Evolutionary conservation across 1,140 invertebrate genomes (phyloP).

Genomic region (Drosophila virilis): DNA sequence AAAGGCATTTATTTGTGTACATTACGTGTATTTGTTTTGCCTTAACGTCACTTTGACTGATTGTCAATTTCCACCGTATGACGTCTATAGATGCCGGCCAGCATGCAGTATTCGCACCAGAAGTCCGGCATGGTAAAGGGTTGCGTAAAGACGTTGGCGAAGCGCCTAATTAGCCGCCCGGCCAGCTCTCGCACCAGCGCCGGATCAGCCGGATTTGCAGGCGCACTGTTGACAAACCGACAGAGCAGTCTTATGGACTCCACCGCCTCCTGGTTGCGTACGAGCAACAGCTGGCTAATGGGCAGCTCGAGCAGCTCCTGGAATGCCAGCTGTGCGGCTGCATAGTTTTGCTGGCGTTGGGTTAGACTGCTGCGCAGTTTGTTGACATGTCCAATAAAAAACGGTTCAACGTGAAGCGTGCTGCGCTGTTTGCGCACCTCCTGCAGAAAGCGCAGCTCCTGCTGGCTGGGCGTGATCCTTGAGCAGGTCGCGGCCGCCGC

Average conservation of each 20-base stretch:
- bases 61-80: neutral
- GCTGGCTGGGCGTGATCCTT: neutral
- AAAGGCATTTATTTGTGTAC: conserved; percentile 35
- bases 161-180: conserved; percentile 13
- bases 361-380: conserved; percentile 18
- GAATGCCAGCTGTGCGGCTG: conserved; percentile 23
- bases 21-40: conserved; percentile 16
- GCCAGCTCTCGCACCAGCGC: neutral
- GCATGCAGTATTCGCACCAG: conserved; percentile 22
- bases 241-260: conserved; percentile 25
- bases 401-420: conserved; percentile 8
- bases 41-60: conserved; percentile 5
- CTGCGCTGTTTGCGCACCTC: conserved; percentile 1
- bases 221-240: neutral
- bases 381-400: conserved; percentile 31
- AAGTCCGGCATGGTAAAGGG: conserved; percentile 18
- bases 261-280: conserved; percentile 38
- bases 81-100: conserved; percentile 11
- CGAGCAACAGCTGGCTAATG: conserved; percentile 35
- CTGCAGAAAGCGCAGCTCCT: conserved; percentile 4
- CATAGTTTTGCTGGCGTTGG: conserved; percentile 1
- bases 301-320: conserved; percentile 12
- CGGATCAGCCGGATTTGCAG: neutral
- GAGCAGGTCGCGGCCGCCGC: no score
- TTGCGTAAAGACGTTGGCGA: conserved; percentile 2